These are phyloP conservation scores for Chloromyia formosa DNA, from an alignment of 2,888 invertebrate species.

Conservation along the genomic window DNA sequence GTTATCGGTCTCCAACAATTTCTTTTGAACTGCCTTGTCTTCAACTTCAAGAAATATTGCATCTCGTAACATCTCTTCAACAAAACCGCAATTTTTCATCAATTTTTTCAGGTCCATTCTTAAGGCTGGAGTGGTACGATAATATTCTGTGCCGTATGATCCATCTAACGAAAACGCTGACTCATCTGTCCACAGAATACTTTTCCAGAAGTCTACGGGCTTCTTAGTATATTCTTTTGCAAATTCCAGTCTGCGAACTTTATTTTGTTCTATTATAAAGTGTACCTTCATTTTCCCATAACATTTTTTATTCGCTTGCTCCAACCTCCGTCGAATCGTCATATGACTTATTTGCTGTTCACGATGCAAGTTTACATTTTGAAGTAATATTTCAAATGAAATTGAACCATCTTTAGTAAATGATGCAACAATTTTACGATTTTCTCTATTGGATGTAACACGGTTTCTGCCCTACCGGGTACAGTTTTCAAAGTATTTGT, in stretches of 20 bases:
- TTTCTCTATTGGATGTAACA: slow-evolving; percentile 4
- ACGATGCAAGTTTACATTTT: background rate
- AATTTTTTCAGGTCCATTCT: too few relatives aligned
- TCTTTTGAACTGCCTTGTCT: too few relatives aligned
- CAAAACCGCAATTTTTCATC: too few relatives aligned
- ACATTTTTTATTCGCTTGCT: slow-evolving; percentile 5
- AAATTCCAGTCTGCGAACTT: slow-evolving; percentile 31
- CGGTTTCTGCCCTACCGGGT: slow-evolving; percentile 22
- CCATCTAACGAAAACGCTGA: slow-evolving; percentile 22
- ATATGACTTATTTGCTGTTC: slow-evolving; percentile 17
- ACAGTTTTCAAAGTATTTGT: slow-evolving; percentile 27
- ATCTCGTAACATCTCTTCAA: too few relatives aligned
- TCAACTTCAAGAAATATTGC: too few relatives aligned
- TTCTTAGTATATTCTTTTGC: slow-evolving; percentile 26
- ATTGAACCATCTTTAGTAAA: slow-evolving; percentile 1
- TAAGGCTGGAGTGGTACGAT: background rate
- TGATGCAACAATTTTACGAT: too few relatives aligned
- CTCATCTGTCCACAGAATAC: too few relatives aligned
- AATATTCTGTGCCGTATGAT: background rate
- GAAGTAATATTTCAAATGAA: background rate
- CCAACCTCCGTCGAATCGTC: slow-evolving; percentile 25
- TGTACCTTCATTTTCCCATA: background rate
- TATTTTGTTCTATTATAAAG: slow-evolving; percentile 21
- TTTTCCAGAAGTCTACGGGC: background rate
- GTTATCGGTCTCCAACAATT: too few relatives aligned